Conservation (phyloP, 2,113 vertebrate genomes). For the Neomonachus schauinslandi region DNA sequence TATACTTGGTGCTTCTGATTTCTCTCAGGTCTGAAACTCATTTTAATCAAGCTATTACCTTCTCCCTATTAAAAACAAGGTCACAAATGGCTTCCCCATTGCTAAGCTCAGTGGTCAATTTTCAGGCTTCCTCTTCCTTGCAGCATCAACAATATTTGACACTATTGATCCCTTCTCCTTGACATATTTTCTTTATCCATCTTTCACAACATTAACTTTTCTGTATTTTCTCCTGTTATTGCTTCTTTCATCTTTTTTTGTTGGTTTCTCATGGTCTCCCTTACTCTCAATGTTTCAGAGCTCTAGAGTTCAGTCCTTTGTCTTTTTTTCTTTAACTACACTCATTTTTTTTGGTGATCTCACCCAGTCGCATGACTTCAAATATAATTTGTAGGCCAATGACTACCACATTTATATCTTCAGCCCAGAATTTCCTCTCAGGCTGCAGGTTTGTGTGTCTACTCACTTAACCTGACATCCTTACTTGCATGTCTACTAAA, state of each 20-base stretch:
- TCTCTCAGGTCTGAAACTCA: not conserved
- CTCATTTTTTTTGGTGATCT: not conserved
- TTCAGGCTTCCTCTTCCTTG: not conserved
- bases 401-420: not conserved
- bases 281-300: not conserved
- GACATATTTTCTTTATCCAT: too few relatives aligned
- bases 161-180: not conserved
- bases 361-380: not conserved
- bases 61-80: not conserved
- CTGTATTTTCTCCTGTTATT: not conserved
- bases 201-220: not conserved
- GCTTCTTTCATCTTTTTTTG: not conserved
- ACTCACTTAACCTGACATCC: not conserved
- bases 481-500: not conserved
- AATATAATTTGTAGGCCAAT: not conserved
- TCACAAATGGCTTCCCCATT: not conserved
- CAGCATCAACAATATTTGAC: not conserved
- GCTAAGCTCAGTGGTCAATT: not conserved
- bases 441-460: not conserved
- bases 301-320: not conserved
- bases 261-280: not conserved
- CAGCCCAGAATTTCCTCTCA: not conserved
- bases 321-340: not conserved
- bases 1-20: not conserved
- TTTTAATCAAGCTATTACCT: not conserved